Evolutionary conservation across 2,113 vertebrate species (phyloP), one percentile per base, ranked within the genome.

Genomic region (Tamias sibiricus): DNA sequence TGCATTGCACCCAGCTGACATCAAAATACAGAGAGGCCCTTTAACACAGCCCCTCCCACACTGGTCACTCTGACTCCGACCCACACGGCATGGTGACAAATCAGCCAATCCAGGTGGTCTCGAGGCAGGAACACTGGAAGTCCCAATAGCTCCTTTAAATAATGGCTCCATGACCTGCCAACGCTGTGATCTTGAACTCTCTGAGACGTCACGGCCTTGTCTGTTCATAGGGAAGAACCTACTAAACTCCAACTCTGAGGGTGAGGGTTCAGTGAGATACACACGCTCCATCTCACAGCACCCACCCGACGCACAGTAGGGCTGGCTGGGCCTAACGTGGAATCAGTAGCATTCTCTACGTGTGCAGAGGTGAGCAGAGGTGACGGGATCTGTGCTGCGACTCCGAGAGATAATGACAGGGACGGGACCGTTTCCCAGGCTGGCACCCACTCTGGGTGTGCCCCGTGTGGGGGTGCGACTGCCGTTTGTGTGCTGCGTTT

Each of bases 371-470:
- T 4, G 44, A 62, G 32, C 0, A 32, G 9, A 40, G 54, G n/a
- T 4, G 44, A 62, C 0, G 3, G 37, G 17, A 17, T 0, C 54
- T 64, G 19, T 20, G 4, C 64, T 28, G 47, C 12, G 62, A 32
- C 0, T 57, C 22, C n/a, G 57, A 16, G 19, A 6, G 4, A 8
- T 1, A n/a, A 20, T 0, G 28, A 44, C 42, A 30, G 10, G 32
- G 9, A 35, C 5, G 14, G n/a, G 44, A 37, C 13, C 47, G 30
- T 74, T 59, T 35, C 37, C 87, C 40, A 2, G 4, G 12, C 59
- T 26, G 8, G 35, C 17, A 6, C 6, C 5, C 28, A 17, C 14
- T 52, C 35, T 10, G 8, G 11, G 1, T 26, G 6, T 30, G 12
- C 20, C 16, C 35, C 26, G 35, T 30, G 13, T 40, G 16, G 30